Conservation (phyloP, 2,888 invertebrate species). For the Steinernema carpocapsae region DNA sequence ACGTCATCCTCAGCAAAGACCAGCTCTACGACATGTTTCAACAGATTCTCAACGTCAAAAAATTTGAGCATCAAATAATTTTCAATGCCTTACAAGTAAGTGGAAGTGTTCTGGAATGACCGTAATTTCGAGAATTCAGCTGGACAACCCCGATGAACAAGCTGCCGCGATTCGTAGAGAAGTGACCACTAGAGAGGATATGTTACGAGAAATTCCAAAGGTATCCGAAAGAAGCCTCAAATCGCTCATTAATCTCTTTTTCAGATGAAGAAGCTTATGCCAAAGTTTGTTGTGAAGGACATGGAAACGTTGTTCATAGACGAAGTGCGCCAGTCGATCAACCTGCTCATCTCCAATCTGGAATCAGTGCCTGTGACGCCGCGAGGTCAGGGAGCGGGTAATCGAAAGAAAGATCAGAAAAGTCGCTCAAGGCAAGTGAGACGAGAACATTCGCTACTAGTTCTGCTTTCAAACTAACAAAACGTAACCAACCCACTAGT, state of each 20-base stretch:
- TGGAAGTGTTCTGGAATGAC: neutral
- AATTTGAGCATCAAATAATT: conserved; percentile 98
- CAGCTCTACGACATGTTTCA: conserved; percentile 99
- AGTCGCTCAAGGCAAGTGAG: conserved; percentile 89
- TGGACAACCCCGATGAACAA: conserved; percentile 99
- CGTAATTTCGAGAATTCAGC: conserved; percentile 73
- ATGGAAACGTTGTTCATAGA: conserved; percentile 99
- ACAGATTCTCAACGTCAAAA: conserved; percentile 95
- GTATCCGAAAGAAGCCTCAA: conserved; percentile 72
- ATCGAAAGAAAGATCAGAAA: conserved; percentile 77
- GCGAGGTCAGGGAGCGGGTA: conserved; percentile 95
- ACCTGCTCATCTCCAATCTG: conserved; percentile 95
- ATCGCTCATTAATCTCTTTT: conserved; percentile 38
- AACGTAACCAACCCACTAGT: neutral
- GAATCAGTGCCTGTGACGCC: conserved; percentile 94
- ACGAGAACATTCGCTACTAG: conserved; percentile 3
- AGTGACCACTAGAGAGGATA: conserved; percentile 93
- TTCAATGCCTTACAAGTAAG: conserved; percentile 93
- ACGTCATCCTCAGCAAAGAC: conserved; percentile 86
- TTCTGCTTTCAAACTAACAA: conserved; percentile 35
- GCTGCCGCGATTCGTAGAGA: conserved; percentile 98
- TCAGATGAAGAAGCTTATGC: conserved; percentile 93
- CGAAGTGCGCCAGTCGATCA: conserved; percentile 95
- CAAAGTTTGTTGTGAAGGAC: conserved; percentile 98
- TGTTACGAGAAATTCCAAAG: conserved; percentile 95